phyloP scores from a whole-genome alignment of 2,113 vertebrate species.

The Myotis davidii region DNA sequence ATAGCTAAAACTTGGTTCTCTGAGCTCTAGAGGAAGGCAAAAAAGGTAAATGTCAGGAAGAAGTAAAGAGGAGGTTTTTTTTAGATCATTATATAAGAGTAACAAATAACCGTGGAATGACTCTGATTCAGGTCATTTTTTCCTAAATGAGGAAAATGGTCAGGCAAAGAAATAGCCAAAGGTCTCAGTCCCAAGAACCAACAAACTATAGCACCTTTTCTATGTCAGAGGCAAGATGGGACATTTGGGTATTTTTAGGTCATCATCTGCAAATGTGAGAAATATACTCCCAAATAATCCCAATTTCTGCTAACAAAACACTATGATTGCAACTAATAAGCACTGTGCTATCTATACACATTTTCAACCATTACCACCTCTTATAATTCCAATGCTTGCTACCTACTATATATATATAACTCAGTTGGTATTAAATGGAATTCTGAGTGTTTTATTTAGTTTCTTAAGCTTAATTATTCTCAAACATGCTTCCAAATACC shows the following conservation, averaged over 20 bases:
- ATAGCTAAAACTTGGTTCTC: background rate
- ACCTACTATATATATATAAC: background rate
- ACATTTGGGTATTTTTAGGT: constrained; percentile 38
- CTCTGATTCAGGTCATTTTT: constrained; percentile 33
- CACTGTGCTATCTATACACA: background rate
- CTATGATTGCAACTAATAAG: background rate
- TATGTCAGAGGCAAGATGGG: background rate
- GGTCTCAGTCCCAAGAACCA: background rate
- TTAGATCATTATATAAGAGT: constrained; percentile 29
- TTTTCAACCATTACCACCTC: background rate
- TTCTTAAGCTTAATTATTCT: constrained; percentile 31
- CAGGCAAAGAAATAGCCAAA: constrained; percentile 30
- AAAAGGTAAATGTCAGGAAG: constrained; percentile 7
- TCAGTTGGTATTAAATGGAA: constrained; percentile 3
- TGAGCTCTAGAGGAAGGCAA: background rate
- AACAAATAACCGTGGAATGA: constrained; percentile 12
- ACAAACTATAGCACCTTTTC: background rate
- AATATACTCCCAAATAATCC: background rate
- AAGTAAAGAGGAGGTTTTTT: background rate
- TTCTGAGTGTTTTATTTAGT: background rate
- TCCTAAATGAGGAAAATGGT: constrained; percentile 47
- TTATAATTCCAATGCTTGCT: background rate
- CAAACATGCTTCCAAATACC: constrained; percentile 35
- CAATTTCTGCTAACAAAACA: background rate
- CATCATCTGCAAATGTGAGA: constrained; percentile 22